Evolutionary conservation across 2,797 vertebrate genomes (phyloP), one percentile per base, ranked within the genome.

Genomic region (Fundulus diaphanus): DNA sequence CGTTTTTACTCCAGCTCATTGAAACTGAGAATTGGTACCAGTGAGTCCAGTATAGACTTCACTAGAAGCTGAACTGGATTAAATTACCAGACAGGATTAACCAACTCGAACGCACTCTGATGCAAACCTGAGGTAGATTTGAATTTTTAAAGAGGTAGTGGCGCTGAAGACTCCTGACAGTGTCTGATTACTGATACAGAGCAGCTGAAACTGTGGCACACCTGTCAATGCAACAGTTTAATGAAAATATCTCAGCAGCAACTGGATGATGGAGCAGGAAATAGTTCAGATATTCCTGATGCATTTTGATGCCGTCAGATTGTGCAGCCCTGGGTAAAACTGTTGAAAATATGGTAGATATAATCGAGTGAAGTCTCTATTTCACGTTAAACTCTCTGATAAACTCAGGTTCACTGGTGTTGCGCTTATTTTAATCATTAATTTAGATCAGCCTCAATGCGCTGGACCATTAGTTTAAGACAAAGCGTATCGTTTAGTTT

Each of bases 61-160:
- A 48, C 9, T 22, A 31, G 57, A 42, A 9, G 22, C 2, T 35
- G 68, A 66, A 29, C 56, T 11, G 68, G 54, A 61, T 54, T 1
- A 15, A 67, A 65, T 42, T 3, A 31, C 37, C 16, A 18, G 52
- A 46, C 61, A 24, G 59, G 52, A 56, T 42, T 31, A 65, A 11
- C 48, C 46, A 52, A 70, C 16, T 0, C 29, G 18, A 40, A 16
- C 51, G 15, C 48, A 24, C 22, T 0, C n/a, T 27, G 72, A 46
- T 65, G 54, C 5, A 20, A 4, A 69, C 72, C 72, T 72, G 68
- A 77, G 52, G 68, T 24, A 29, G 2, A 20, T 61, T 15, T 74
- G 52, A 78, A 54, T 78, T 0, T 49, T 42, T 72, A 40, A 68
- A 65, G 52, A 74, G 27, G 31, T n/a, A 1, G 11, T 27, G 54